Conservation (phyloP, 2,797 vertebrate species). For the Nyctibius grandis region DNA sequence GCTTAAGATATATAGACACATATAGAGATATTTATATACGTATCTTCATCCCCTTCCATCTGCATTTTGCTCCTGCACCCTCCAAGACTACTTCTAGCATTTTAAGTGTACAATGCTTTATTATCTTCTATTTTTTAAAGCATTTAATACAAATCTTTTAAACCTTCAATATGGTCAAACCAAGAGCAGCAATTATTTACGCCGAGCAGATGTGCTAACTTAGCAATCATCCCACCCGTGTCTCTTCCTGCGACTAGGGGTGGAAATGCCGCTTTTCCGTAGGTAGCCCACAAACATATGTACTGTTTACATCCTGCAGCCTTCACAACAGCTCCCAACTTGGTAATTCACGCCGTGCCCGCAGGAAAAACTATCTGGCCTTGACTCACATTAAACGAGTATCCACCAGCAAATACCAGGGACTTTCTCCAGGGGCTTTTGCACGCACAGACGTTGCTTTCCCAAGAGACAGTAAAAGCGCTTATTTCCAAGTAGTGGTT, state of each 20-base stretch:
- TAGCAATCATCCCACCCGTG: fast-evolving
- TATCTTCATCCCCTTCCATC: not conserved
- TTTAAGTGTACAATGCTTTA: not conserved
- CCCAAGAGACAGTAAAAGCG: not conserved
- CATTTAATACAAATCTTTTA: not conserved
- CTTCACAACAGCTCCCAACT: not conserved
- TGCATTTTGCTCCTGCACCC: not conserved
- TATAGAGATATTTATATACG: fast-evolving
- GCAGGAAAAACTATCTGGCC: not conserved
- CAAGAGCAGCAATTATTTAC: not conserved
- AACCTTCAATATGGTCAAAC: not conserved
- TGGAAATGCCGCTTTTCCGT: not conserved
- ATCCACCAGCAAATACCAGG: not conserved
- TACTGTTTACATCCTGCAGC: not conserved
- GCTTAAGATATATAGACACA: not conserved
- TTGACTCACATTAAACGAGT: not conserved
- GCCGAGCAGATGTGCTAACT: not conserved
- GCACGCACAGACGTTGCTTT: not conserved
- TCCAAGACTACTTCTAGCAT: not conserved
- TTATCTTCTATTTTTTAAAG: not conserved
- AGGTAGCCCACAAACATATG: fast-evolving
- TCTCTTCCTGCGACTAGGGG: not conserved
- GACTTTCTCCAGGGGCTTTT: not conserved
- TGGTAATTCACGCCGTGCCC: not conserved
- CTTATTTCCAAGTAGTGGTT: not conserved